Conservation (phyloP, 2,888 invertebrate genomes). For the Frankliniella intonsa region DNA sequence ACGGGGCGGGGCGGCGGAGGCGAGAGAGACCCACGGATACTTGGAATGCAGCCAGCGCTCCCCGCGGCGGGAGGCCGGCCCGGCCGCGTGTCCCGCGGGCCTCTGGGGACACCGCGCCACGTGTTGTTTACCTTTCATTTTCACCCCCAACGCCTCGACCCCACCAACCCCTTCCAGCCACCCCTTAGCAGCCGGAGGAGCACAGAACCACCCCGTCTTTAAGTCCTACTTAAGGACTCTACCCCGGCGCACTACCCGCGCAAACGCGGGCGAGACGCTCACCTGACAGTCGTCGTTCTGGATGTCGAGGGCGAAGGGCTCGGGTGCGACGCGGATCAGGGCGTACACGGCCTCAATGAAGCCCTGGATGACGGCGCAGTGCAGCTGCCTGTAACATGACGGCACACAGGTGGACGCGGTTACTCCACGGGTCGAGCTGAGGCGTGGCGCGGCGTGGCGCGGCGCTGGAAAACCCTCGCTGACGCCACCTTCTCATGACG, state of each 20-base stretch:
- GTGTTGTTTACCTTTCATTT: neutral
- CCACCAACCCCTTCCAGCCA: too few species aligned
- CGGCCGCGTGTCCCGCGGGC: neutral
- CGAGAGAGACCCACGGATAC: neutral
- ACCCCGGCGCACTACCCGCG: too few species aligned
- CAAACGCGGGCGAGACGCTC: slow-evolving; percentile 33
- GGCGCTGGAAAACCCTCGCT: neutral
- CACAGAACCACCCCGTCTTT: too few species aligned
- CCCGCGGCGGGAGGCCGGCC: neutral
- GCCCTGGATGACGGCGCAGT: slow-evolving; percentile 76
- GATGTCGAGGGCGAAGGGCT: slow-evolving; percentile 70
- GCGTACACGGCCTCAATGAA: slow-evolving; percentile 66
- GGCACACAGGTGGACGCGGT: slow-evolving; percentile 44
- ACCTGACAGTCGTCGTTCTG: slow-evolving; percentile 70
- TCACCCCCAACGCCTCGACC: neutral
- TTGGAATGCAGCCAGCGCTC: neutral
- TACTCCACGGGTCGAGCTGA: neutral
- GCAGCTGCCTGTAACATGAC: slow-evolving; percentile 50
- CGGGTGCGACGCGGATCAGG: slow-evolving; percentile 71
- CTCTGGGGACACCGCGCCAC: neutral
- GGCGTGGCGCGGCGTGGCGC: neutral
- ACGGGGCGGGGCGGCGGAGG: neutral
- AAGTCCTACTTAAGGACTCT: too few species aligned
- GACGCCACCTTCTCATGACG: neutral
- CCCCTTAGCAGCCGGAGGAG: too few species aligned